A percentile compares a stretch with the other conserved stretches of the same genome.
Evolutionary conservation across 2,888 invertebrate species (phyloP).

Genomic region (Phortica okadai): DNA sequence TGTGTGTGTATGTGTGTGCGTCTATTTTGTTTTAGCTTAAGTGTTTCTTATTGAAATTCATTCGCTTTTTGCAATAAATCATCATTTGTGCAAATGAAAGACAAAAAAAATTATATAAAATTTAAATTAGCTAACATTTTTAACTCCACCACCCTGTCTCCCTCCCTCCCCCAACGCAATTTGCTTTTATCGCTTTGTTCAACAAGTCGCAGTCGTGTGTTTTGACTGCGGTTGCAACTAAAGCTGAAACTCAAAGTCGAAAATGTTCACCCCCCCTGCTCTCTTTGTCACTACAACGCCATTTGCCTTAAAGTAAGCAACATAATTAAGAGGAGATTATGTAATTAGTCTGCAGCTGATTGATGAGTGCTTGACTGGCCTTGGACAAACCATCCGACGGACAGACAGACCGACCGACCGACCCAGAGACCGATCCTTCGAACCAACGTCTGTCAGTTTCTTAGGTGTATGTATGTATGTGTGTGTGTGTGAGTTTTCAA

Average conservation of each 20-base stretch:
- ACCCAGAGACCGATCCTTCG: neutral
- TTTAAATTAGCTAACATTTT: neutral
- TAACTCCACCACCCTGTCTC: no score
- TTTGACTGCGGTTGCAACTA: slow-evolving; percentile 22
- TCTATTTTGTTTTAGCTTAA: neutral
- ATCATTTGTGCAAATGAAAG: neutral
- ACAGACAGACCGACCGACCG: neutral
- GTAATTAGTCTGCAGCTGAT: slow-evolving; percentile 77
- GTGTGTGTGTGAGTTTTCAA: slow-evolving; percentile 29
- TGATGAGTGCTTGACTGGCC: slow-evolving; percentile 72
- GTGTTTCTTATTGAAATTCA: neutral
- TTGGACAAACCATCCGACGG: neutral
- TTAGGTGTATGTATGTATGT: slow-evolving; percentile 2
- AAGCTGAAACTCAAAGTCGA: slow-evolving; percentile 41
- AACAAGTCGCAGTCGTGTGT: slow-evolving; percentile 45
- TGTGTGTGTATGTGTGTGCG: neutral
- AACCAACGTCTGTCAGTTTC: neutral
- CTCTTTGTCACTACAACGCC: neutral
- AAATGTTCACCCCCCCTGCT: neutral
- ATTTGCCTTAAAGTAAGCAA: slow-evolving; percentile 55
- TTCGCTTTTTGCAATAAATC: neutral
- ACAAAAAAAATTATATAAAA: neutral
- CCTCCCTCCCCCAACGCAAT: neutral
- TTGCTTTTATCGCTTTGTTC: slow-evolving; percentile 33
- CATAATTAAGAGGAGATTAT: slow-evolving; percentile 76